Evolutionary conservation across 2,797 vertebrate species (phyloP).

Genomic region (Urocyon cinereoargenteus): DNA sequence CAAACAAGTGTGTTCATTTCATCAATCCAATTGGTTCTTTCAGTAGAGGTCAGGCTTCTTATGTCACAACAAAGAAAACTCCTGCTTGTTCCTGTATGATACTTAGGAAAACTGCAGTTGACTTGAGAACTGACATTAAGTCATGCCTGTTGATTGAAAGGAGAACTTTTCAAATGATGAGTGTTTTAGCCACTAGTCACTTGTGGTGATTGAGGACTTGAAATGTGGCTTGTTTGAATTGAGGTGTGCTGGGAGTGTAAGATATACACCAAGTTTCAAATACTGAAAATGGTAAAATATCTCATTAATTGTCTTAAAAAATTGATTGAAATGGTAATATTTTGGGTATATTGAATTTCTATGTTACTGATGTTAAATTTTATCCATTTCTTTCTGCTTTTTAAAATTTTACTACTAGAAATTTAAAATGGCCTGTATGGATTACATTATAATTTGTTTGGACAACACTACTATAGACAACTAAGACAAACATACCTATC

Average conservation of each 20-base stretch:
- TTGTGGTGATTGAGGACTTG: neutral
- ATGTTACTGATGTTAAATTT: constrained; percentile 36
- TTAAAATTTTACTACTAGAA: constrained; percentile 40
- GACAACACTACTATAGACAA: neutral
- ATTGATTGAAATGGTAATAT: constrained; percentile 37
- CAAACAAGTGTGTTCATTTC: neutral
- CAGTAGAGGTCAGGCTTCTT: neutral
- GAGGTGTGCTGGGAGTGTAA: neutral
- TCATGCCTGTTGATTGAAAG: neutral
- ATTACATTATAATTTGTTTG: neutral
- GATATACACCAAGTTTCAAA: constrained; percentile 36
- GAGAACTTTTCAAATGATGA: constrained; percentile 39
- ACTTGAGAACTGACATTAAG: neutral
- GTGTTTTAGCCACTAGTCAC: neutral
- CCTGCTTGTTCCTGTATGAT: neutral
- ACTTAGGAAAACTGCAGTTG: neutral
- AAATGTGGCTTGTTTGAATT: constrained; percentile 61
- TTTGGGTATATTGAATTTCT: constrained; percentile 36
- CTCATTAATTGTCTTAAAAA: constrained; percentile 21
- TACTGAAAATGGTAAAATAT: neutral
- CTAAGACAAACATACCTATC: constrained; percentile 1
- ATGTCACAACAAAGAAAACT: neutral
- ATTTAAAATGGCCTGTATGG: constrained; percentile 44
- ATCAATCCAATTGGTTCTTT: constrained; percentile 11
- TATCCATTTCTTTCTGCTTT: constrained; percentile 48